Base-by-base conservation (phyloP, 2,113 vertebrate species). In the Pterocles gutturalis region DNA sequence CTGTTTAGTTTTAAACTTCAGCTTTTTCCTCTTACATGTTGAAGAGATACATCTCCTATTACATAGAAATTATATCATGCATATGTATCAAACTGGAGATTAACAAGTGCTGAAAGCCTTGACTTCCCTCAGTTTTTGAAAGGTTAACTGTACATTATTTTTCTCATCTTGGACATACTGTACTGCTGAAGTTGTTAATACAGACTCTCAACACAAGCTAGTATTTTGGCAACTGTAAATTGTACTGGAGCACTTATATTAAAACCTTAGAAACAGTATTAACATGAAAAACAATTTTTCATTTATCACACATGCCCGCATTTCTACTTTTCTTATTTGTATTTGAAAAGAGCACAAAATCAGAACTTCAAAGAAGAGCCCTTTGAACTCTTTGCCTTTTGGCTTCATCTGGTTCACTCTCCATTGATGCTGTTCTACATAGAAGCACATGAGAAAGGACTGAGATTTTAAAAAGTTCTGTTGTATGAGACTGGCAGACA, bases 281-380 rank as follows among this genome's bases (percentile, higher is more conserved):
- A 51, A 38, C 22, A 31, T 26, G 18, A 64, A 57, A 43, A 22
- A 0, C 1, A 34, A 1, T 33, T 61, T 5, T 48, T 31, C 8
- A 6, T 78, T 60, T 73, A 9, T 41, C 55, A 73, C 48, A 65
- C 21, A 34, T 29, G 38, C 0, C 0, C 25, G 25, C 18, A 3
- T 48, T 78, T 81, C 60, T 29, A 46, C 8, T 41, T 41, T 31
- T 51, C 11, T 43, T 70, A 38, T 19, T 71, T 69, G 18, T 41
- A 1, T 54, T 24, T 65, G 45, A n/a, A 73, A 41, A 41, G 41
- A 41, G 41, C 41, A 41, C 41, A 41, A 41, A 41, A 41, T 41
- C 41, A 13, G 41, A 41, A 41, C 41, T 69, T 57, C 49, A 26
- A 4, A 10, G 16, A 46, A 60, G 13, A 80, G 38, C 29, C 64